Evolutionary conservation across 2,797 vertebrate genomes (phyloP).

Genomic region (Valencia hispanica): DNA sequence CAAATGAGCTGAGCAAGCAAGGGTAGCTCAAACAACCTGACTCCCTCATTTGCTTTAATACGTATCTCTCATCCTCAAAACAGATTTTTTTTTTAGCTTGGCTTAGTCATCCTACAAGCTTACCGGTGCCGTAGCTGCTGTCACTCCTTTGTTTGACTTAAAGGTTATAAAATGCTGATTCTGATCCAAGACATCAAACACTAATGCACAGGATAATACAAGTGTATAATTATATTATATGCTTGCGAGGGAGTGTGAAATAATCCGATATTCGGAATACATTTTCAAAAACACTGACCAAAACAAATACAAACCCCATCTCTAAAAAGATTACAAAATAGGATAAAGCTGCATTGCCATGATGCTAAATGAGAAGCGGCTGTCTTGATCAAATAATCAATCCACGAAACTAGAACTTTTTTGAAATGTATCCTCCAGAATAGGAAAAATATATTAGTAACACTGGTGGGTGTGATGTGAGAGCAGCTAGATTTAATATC

Average conservation of each 20-base stretch:
- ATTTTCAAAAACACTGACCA: no score
- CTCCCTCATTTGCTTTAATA: neutral
- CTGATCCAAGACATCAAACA: neutral
- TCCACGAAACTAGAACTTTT: neutral
- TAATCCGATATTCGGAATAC: no score
- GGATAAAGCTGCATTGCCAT: neutral
- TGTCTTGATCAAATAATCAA: neutral
- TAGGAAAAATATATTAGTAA: neutral
- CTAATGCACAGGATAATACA: neutral
- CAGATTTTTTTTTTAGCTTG: neutral
- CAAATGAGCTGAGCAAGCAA: neutral
- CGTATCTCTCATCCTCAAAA: neutral
- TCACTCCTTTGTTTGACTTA: neutral
- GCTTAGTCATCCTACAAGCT: neutral
- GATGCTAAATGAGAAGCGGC: neutral
- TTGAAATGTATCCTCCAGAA: neutral
- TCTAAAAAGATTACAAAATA: no score
- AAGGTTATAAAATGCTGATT: neutral
- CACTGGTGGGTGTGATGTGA: neutral
- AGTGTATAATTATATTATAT: neutral
- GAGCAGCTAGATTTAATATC: neutral
- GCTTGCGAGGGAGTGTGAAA: neutral
- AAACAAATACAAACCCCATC: no score
- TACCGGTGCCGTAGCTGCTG: neutral
- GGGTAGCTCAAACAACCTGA: neutral